phyloP scores from a whole-genome alignment of 2,113 vertebrate genomes.

The Perognathus longimembris region DNA sequence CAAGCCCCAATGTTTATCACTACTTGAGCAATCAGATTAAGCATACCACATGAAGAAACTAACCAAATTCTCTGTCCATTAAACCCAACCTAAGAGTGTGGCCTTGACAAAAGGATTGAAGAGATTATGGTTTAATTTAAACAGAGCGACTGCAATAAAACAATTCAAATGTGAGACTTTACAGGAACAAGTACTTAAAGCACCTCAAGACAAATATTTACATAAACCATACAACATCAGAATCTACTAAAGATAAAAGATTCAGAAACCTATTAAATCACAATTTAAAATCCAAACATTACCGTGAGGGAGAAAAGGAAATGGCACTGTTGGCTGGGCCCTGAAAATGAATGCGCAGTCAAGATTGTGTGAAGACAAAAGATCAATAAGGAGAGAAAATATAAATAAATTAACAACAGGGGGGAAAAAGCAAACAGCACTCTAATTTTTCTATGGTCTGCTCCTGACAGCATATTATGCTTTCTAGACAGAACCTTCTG shows the following conservation, averaged over 20 bases:
- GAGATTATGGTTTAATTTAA: slow-evolving; percentile 79
- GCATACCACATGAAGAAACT: slow-evolving; percentile 76
- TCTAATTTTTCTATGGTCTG: background rate
- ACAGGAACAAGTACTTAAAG: slow-evolving; percentile 63
- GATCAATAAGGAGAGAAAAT: slow-evolving; percentile 40
- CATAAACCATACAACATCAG: slow-evolving; percentile 74
- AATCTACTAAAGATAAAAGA: slow-evolving; percentile 79
- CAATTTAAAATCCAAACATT: slow-evolving; percentile 71
- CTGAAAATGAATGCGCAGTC: slow-evolving; percentile 27
- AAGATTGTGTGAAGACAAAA: background rate
- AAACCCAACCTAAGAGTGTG: slow-evolving; percentile 78
- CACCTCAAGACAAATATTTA: slow-evolving; percentile 78
- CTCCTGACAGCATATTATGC: background rate
- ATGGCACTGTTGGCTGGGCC: background rate
- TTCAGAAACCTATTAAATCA: slow-evolving; percentile 71
- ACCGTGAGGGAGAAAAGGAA: slow-evolving; percentile 17
- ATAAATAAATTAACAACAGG: slow-evolving; percentile 14
- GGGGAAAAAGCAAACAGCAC: background rate
- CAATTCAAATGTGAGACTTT: slow-evolving; percentile 70
- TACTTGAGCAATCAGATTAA: slow-evolving; percentile 79
- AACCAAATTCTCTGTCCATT: slow-evolving; percentile 76
- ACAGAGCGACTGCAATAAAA: slow-evolving; percentile 73
- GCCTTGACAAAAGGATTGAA: slow-evolving; percentile 74
- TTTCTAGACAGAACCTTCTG: background rate
- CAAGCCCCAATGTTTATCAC: slow-evolving; percentile 79